A percentile compares a stretch with the other conserved stretches of the same genome.
Conservation (phyloP, 2,113 vertebrate genomes). For the Calyptomena viridis region DNA sequence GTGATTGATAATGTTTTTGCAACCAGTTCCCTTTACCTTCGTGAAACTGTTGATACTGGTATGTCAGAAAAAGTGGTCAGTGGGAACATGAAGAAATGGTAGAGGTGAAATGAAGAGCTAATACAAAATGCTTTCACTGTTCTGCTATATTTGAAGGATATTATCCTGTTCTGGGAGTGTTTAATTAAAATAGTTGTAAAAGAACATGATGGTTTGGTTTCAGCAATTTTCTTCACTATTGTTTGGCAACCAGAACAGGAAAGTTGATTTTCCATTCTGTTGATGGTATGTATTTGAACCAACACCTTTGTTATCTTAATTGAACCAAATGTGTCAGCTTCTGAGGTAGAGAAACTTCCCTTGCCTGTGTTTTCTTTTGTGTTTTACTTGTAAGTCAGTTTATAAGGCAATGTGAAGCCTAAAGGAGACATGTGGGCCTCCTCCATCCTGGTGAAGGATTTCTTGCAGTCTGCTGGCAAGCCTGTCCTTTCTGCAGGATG, state of each 20-base stretch:
- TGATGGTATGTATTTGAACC: neutral
- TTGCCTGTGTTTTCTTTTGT: neutral
- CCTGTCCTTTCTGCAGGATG: neutral
- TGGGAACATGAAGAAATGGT: neutral
- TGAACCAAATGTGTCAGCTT: neutral
- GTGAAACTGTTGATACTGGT: neutral
- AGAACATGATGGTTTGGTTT: neutral
- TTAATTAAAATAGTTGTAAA: neutral
- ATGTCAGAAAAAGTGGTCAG: neutral
- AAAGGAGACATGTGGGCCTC: neutral
- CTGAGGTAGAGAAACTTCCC: neutral
- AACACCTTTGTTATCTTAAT: neutral
- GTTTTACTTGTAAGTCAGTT: neutral
- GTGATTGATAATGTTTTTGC: neutral
- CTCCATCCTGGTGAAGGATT: neutral
- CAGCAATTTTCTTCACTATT: neutral
- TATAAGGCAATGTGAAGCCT: neutral
- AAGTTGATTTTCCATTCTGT: neutral
- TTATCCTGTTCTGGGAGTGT: neutral
- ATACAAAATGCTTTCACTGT: neutral
- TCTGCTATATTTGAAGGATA: neutral
- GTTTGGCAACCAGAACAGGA: neutral
- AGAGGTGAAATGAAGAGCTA: neutral
- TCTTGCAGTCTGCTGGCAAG: neutral
- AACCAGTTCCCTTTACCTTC: neutral